Evolutionary conservation across 2,888 invertebrate genomes (phyloP), one percentile per base, ranked within the genome.

Genomic region (Lysandra coridon): DNA sequence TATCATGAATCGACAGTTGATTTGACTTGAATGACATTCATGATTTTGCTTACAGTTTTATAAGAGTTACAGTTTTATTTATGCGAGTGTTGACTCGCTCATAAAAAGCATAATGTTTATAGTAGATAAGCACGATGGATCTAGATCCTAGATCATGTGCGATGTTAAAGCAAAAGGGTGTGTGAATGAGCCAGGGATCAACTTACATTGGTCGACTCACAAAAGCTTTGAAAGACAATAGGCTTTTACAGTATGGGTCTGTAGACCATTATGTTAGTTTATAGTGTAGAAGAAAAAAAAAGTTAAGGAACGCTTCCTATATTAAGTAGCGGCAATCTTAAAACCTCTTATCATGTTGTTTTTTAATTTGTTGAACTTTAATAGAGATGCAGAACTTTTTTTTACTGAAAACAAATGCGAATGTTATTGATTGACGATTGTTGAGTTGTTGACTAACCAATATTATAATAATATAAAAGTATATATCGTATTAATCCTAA

Each of bases 171-270:
- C 44, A 84, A 83, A 83, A 84, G 82, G 82, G 84, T 78, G 80
- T 81, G 82, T 83, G 85, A 83, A 83, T 83, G 83, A 83, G 81
- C 78, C 79, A 80, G 80, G 82, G 87, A 78, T 86, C 90, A 83
- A 81, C 80, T 76, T 81, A 82, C n/a, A 81, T 81, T 88, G 89
- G 91, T 81, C 83, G 80, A 77, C 82, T 85, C 85, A 90, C 91
- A 91, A 91, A 90, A 91, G 91, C 84, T 87, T 85, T 84, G 84
- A 84, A 85, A 87, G 89, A 91, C 91, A 91, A 91, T 88, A 84
- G 87, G 83, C 79, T 83, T 83, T 83, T 83, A 79, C 53, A 78
- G 73, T 53, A 73, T 78, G 57, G 37, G 57, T 57, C 73, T 78
- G 17, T 57, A 73, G 73, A 53, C 53, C 78, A 78, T 73, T 73